A percentile compares a stretch with the other conserved stretches of the same genome.
These are phyloP conservation scores for Schizothorax lantsangensis DNA, from an alignment of 2,797 vertebrate species.

Conservation along the genomic window DNA sequence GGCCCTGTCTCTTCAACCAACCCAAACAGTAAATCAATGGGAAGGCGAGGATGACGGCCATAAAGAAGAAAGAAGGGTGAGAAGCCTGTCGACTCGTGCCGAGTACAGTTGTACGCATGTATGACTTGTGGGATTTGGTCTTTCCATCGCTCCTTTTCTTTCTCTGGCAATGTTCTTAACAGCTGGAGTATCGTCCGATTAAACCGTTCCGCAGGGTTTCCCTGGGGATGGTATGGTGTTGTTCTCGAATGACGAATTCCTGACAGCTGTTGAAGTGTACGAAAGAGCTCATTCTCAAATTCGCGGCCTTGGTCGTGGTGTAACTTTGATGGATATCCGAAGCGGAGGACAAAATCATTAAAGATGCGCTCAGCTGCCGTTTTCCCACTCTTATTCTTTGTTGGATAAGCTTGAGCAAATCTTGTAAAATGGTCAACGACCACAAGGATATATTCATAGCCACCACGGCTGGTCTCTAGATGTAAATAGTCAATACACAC, in stretches of 20 bases:
- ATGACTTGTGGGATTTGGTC: not conserved
- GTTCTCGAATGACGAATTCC: too few species aligned
- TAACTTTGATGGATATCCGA: too few species aligned
- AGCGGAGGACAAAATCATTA: too few species aligned
- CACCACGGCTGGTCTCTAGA: slow-evolving; percentile 1
- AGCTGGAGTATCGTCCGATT: not conserved
- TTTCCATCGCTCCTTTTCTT: not conserved
- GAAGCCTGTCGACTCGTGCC: slow-evolving; percentile 17
- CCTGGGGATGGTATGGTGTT: not conserved
- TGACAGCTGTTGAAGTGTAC: too few species aligned
- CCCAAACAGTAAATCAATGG: too few species aligned
- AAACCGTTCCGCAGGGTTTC: not conserved
- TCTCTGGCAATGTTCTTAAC: not conserved
- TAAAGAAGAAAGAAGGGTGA: slow-evolving; percentile 18
- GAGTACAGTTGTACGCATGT: slow-evolving; percentile 27
- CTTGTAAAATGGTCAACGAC: not conserved
- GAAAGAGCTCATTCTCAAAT: too few species aligned
- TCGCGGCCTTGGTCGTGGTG: too few species aligned
- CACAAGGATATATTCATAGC: slow-evolving; percentile 21
- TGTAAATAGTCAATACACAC: slow-evolving; percentile 22
- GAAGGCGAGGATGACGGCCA: not conserved
- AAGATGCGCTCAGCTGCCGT: too few species aligned
- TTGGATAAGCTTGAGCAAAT: too few species aligned
- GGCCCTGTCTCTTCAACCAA: too few species aligned
- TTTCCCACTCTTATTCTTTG: too few species aligned